A percentile compares a stretch with the other conserved stretches of the same genome.
These are phyloP conservation scores for Pyrocoelia pectoralis DNA, from an alignment of 2,888 invertebrate genomes.

Conservation along the genomic window DNA sequence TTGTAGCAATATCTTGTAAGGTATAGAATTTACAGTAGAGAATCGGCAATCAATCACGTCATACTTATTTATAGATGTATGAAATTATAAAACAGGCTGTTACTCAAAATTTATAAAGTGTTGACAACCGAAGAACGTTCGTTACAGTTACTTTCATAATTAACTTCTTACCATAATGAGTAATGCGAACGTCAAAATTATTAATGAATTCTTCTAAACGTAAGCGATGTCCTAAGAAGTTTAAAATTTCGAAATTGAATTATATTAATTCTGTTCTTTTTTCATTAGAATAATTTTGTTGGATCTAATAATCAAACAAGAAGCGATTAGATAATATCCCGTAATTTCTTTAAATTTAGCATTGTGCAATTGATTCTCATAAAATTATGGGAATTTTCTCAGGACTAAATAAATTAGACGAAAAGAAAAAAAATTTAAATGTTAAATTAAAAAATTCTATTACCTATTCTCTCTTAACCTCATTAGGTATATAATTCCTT, in stretches of 20 bases:
- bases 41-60: constrained; percentile 40
- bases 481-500: neutral
- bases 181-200: constrained; percentile 31
- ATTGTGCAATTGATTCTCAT: constrained; percentile 1
- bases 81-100: constrained; percentile 42
- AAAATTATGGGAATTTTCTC: neutral
- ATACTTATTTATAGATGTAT: constrained; percentile 43
- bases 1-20: constrained; percentile 42
- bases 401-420: neutral
- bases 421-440: neutral
- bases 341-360: neutral
- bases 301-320: neutral
- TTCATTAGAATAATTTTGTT: neutral
- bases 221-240: constrained; percentile 18
- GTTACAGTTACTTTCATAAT: constrained; percentile 36
- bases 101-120: constrained; percentile 32
- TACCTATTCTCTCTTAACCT: neutral
- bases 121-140: constrained; percentile 33
- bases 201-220: constrained; percentile 30
- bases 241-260: constrained; percentile 21
- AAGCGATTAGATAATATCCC: neutral
- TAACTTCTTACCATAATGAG: constrained; percentile 33
- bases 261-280: constrained; percentile 7
- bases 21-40: constrained; percentile 28
- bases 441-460: neutral